Percentiles rank a stretch among this genome's conserved stretches.
Evolutionary conservation across 2,113 vertebrate species (phyloP).

Genomic region (Scophthalmus maximus): DNA sequence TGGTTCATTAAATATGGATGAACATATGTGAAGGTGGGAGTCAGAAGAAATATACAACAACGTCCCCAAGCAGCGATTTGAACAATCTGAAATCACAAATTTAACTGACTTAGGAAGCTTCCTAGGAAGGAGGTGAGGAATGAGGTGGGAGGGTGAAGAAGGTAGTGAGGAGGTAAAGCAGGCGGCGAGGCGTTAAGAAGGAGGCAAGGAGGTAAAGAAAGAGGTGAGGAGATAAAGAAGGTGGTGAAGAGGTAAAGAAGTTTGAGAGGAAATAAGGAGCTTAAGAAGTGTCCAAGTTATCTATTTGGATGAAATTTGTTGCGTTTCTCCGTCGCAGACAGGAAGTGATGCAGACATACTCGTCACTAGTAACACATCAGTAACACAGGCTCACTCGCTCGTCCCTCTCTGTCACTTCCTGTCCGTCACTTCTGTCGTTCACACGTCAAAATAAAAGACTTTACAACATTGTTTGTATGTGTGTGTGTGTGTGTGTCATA

Average conservation of each 20-base stretch:
- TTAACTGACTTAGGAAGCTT: no score
- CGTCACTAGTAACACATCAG: conserved; percentile 30
- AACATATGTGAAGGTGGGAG: conserved; percentile 62
- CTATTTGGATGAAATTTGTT: no score
- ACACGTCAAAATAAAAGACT: conserved; percentile 15
- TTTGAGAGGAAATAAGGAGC: no score
- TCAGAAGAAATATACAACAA: conserved; percentile 52
- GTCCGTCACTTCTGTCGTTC: conserved; percentile 12
- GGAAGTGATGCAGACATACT: conserved; percentile 5
- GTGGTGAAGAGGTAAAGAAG: not conserved
- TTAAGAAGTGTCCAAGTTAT: no score
- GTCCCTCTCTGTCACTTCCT: conserved; percentile 27
- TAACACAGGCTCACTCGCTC: conserved; percentile 16
- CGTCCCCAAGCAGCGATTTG: not conserved
- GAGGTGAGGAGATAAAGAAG: not conserved
- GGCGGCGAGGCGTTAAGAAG: not conserved
- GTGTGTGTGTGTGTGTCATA: conserved; percentile 9
- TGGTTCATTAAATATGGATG: conserved; percentile 53
- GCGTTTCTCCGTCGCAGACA: not conserved
- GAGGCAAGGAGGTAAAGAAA: accelerated
- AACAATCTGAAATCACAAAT: no score
- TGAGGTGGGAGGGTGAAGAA: not conserved
- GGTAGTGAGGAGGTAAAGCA: not conserved
- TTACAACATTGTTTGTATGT: not conserved
- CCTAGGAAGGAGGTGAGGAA: not conserved